Percentiles rank a stretch among this genome's conserved stretches.
Conservation (phyloP, 2,888 invertebrate genomes). For the Oscheius sp. region DNA sequence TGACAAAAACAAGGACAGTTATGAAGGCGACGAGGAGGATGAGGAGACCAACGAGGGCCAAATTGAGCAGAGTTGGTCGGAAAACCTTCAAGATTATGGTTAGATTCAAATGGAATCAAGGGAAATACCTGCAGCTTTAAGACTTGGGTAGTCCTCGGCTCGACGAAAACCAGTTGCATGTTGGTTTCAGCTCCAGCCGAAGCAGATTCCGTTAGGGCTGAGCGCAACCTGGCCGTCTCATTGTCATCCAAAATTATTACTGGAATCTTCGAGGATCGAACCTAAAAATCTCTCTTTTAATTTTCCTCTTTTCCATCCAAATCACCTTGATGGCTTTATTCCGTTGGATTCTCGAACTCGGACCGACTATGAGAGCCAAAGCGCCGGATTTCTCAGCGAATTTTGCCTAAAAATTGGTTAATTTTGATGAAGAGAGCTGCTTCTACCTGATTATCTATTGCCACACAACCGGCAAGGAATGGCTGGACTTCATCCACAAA, state of each 20-base stretch:
- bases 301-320: neutral
- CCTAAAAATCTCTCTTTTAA: slow-evolving; percentile 40
- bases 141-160: slow-evolving; percentile 39
- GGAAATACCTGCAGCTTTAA: slow-evolving; percentile 43
- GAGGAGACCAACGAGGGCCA: slow-evolving; percentile 46
- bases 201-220: slow-evolving; percentile 33
- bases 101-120: neutral
- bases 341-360: slow-evolving; percentile 44
- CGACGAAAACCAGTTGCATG: slow-evolving; percentile 38
- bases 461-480: slow-evolving; percentile 57
- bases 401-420: slow-evolving; percentile 36
- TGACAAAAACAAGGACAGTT: slow-evolving; percentile 52
- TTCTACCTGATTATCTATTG: slow-evolving; percentile 55
- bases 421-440: neutral
- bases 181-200: slow-evolving; percentile 36
- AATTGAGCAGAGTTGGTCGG: slow-evolving; percentile 54
- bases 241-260: slow-evolving; percentile 56
- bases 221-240: slow-evolving; percentile 46
- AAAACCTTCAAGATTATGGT: too few relatives aligned
- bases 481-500: slow-evolving; percentile 60
- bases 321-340: slow-evolving; percentile 43
- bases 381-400: slow-evolving; percentile 61
- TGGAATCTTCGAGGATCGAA: slow-evolving; percentile 51
- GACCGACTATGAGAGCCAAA: slow-evolving; percentile 56
- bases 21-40: slow-evolving; percentile 53